phyloP scores from a whole-genome alignment of 2,113 vertebrate genomes.

The Poecilia latipinna region DNA sequence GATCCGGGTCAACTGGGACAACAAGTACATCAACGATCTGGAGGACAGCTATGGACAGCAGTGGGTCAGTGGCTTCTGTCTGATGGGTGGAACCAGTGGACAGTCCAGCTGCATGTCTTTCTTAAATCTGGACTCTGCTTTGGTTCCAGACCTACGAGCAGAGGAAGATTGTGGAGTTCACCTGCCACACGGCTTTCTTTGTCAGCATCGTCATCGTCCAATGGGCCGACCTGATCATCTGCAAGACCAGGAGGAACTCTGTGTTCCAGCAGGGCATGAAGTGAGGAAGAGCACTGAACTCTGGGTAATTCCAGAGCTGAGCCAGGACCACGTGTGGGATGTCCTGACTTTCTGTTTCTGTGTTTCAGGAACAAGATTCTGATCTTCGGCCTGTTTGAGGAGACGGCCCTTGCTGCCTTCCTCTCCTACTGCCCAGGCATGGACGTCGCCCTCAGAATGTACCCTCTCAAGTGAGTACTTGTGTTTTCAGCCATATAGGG shows the following conservation, averaged over 20 bases:
- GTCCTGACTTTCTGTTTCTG: background rate
- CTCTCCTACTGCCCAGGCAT: constrained; percentile 86
- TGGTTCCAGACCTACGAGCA: constrained; percentile 89
- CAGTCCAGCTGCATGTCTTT: background rate
- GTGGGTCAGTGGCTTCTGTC: constrained; percentile 82
- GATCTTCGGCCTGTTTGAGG: constrained; percentile 85
- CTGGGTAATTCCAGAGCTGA: no score
- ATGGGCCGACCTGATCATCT: constrained; percentile 95
- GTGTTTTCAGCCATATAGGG: background rate
- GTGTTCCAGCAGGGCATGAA: constrained; percentile 97
- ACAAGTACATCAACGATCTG: constrained; percentile 89
- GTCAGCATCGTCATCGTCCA: constrained; percentile 93
- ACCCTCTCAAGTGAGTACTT: constrained; percentile 81
- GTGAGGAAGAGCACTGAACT: constrained; percentile 70
- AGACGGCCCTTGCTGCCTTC: constrained; percentile 85
- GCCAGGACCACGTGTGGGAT: no score
- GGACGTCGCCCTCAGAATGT: constrained; percentile 85
- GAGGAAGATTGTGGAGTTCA: constrained; percentile 95
- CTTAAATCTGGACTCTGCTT: background rate
- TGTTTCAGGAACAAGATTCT: constrained; percentile 83
- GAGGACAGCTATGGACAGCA: constrained; percentile 91
- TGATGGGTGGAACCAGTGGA: background rate
- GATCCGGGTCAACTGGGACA: constrained; percentile 92
- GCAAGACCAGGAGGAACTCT: constrained; percentile 93
- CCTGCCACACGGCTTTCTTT: constrained; percentile 94